Base-by-base conservation (phyloP, 2,797 vertebrate genomes). In the Diplodus puntazzo region DNA sequence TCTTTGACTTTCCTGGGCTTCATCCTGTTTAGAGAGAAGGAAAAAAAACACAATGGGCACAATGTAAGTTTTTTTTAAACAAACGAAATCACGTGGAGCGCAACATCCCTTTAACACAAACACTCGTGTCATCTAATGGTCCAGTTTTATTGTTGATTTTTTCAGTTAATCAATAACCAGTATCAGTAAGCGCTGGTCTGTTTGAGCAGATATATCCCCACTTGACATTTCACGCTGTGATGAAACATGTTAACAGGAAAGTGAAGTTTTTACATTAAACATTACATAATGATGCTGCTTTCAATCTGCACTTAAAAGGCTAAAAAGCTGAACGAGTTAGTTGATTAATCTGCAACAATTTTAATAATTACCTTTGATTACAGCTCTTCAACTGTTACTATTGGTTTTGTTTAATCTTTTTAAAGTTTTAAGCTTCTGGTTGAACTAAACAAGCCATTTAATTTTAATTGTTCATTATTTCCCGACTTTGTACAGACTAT, bases 1-100 rank as follows among this genome's bases (percentile, higher is more conserved):
- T 99, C 98, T 96, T 99, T 99, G 90, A 99, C 96, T 96, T 99
- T 99, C 91, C 98, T 96, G 92, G 98, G 98, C 88, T 99, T 99
- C 98, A 99, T 99, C 95, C 98, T 99, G 87, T 62, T 73, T 5
- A 45, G 0, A 7, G 8, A 43, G 43, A 4, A 66, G 70, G 39
- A 7, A 6, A 43, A 45, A 39, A 39, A 11, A 39, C 39, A 39
- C 7, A 39, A 39, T 10, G 53, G 11, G 67, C 23, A 61, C 10
- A 2, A 5, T 23, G 55, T 58, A 1, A 12, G 11, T 8, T 21
- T 63, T 63, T 25, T 71, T 49, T 48, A 60, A 62, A 23, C 25
- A 45, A 82, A 74, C n/a, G 42, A 23, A 72, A 20, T 77, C 45
- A 65, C 5, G 60, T 21, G 43, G 5, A 14, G 13, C 6, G 13